These are phyloP conservation scores for Drosophila lacertosa DNA, from an alignment of 1,140 invertebrate genomes.

Conservation along the genomic window DNA sequence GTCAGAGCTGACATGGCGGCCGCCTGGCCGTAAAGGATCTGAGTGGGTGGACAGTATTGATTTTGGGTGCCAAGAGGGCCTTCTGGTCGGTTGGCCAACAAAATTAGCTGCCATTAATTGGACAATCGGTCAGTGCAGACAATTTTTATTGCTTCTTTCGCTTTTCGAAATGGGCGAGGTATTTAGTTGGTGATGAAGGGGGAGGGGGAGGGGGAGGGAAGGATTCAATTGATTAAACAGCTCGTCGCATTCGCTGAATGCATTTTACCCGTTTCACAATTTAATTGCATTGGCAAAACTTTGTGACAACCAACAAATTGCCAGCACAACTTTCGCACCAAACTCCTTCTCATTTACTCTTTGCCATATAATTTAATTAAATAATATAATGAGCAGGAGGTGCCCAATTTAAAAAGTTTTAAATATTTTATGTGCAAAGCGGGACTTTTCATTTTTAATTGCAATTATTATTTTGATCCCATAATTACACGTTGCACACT, in stretches of 20 bases:
- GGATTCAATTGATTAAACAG: conserved; percentile 62
- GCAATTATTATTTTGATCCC: conserved; percentile 60
- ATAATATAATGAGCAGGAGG: conserved; percentile 44
- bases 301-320: conserved; percentile 64
- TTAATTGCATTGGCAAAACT: conserved; percentile 75
- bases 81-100: conserved; percentile 42
- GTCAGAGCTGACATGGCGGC: conserved; percentile 12
- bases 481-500: conserved; percentile 27
- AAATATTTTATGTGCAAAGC: neutral
- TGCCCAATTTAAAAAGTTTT: conserved; percentile 44
- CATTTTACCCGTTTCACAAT: conserved; percentile 41
- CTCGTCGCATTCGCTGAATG: conserved; percentile 21
- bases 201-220: no score
- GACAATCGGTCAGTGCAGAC: conserved; percentile 37
- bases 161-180: neutral
- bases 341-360: conserved; percentile 2
- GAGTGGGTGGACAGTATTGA: conserved; percentile 50
- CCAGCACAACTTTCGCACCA: conserved; percentile 47
- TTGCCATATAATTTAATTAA: conserved; percentile 67
- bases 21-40: no score
- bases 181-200: conserved; percentile 1
- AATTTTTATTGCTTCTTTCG: conserved; percentile 35
- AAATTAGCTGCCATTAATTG: conserved; percentile 74
- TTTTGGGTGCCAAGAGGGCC: conserved; percentile 51
- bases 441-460: conserved; percentile 64